Evolutionary conservation across 2,797 vertebrate genomes (phyloP), one percentile per base, ranked within the genome.

Genomic region (Cyprinodon diabolis): DNA sequence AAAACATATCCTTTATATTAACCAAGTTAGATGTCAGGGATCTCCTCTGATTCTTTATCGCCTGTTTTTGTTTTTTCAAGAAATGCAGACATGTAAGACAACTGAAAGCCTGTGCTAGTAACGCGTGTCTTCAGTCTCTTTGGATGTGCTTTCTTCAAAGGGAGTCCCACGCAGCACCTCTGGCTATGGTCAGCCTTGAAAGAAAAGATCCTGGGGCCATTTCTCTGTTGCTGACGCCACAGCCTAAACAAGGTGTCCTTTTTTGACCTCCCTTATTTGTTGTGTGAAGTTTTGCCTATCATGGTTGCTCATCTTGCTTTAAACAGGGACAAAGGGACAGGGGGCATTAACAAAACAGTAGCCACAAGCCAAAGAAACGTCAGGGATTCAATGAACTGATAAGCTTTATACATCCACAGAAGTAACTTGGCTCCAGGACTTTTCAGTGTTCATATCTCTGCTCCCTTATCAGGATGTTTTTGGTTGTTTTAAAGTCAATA

Each of bases 101-200:
- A 83, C 45, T 72, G 69, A 69, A 79, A 74, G 74, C 72, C 74
- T 62, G 45, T 8, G 56, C 79, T 72, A 75, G 72, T 70, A 85
- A 83, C 85, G 86, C 76, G 84, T 87, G 77, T 83, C 78, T 72
- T 15, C 43, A 60, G 79, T 84, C 74, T 71, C 82, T 81, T 89
- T 75, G 72, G 80, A 75, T 71, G 71, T 69, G 68, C 60, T 83
- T 69, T 76, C 86, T 90, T 92, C 87, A 93, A 92, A 92, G 79
- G 79, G 45, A 77, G 71, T 83, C 82, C 74, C 66, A 14, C 77
- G 69, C 70, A 71, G 62, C 78, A 78, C 84, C 75, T 74, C 81
- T 84, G 77, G 86, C 79, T 68, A 68, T 54, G 51, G 74, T 68
- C 69, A 56, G 35, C 71, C 80, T 77, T 78, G 79, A 89, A 89